phyloP scores from a whole-genome alignment of 2,113 vertebrate species.

The Empidonax alnorum region DNA sequence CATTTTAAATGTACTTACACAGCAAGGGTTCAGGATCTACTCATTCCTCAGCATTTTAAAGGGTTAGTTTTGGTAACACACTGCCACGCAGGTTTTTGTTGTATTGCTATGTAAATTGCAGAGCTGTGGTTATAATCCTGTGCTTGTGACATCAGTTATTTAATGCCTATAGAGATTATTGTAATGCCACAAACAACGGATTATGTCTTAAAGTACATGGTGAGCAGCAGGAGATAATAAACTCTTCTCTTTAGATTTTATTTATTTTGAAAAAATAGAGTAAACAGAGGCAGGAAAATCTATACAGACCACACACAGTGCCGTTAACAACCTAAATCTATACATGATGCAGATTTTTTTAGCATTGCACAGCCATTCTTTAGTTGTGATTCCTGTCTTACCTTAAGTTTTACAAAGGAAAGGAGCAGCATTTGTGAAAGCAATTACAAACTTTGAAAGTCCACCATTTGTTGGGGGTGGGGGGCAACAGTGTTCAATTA shows the following conservation, averaged over 20 bases:
- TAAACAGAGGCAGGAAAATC: slow-evolving; percentile 26
- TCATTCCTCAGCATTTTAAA: background rate
- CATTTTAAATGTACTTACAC: background rate
- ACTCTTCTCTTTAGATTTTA: slow-evolving; percentile 13
- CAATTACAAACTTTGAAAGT: slow-evolving; percentile 32
- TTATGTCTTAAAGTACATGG: slow-evolving; percentile 40
- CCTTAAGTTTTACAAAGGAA: background rate
- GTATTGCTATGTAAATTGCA: slow-evolving; percentile 60
- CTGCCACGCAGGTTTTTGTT: slow-evolving; percentile 12
- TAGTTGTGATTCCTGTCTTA: background rate
- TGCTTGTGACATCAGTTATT: slow-evolving; percentile 59
- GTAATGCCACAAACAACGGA: slow-evolving; percentile 40
- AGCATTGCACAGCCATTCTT: background rate
- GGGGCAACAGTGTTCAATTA: background rate
- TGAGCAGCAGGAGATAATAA: slow-evolving; percentile 62
- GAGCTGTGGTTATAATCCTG: slow-evolving; percentile 56
- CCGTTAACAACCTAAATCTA: slow-evolving; percentile 21
- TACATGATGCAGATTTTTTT: background rate
- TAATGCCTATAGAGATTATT: slow-evolving; percentile 59
- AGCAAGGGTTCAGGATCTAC: background rate
- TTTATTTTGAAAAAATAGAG: slow-evolving; percentile 42
- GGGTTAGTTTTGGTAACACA: slow-evolving; percentile 49
- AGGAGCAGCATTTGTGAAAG: background rate
- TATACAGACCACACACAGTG: background rate
- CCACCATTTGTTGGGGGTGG: background rate